Evolutionary conservation across 2,113 vertebrate genomes (phyloP).

Genomic region (Aegypius monachus): DNA sequence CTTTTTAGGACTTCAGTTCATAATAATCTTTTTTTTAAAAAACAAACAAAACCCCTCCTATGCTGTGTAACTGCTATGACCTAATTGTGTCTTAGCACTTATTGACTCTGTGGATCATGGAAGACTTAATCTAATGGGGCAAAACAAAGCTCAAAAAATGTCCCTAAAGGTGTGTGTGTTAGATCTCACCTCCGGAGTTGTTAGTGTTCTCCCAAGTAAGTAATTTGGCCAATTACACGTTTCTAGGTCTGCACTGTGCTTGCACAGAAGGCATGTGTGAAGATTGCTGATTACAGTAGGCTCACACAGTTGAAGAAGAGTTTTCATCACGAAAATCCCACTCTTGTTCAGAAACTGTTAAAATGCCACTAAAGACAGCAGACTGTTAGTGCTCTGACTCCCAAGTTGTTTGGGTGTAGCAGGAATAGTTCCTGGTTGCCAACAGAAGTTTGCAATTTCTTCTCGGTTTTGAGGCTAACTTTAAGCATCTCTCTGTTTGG

Average conservation of each 20-base stretch:
- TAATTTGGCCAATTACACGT: not conserved
- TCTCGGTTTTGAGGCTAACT: conserved; percentile 32
- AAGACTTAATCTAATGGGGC: not conserved
- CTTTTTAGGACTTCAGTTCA: not conserved
- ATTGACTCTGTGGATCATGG: accelerated
- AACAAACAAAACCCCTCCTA: not conserved
- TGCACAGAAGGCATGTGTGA: not conserved
- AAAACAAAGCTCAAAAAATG: not conserved
- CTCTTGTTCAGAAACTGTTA: not conserved
- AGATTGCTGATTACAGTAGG: not conserved
- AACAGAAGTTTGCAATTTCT: conserved; percentile 23
- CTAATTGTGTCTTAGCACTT: not conserved
- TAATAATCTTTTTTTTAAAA: not conserved
- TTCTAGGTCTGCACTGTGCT: not conserved
- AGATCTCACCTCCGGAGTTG: not conserved
- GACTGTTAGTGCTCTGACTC: not conserved
- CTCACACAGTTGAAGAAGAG: not conserved
- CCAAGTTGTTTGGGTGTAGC: not conserved
- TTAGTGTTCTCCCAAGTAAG: not conserved
- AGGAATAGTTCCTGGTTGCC: not conserved
- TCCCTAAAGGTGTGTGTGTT: not conserved
- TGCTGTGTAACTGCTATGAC: not conserved
- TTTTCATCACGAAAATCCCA: not conserved
- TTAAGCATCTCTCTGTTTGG: conserved; percentile 16
- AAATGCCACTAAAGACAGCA: not conserved